Conservation (phyloP, 2,113 vertebrate genomes). For the Gallinago paraguaiae region DNA sequence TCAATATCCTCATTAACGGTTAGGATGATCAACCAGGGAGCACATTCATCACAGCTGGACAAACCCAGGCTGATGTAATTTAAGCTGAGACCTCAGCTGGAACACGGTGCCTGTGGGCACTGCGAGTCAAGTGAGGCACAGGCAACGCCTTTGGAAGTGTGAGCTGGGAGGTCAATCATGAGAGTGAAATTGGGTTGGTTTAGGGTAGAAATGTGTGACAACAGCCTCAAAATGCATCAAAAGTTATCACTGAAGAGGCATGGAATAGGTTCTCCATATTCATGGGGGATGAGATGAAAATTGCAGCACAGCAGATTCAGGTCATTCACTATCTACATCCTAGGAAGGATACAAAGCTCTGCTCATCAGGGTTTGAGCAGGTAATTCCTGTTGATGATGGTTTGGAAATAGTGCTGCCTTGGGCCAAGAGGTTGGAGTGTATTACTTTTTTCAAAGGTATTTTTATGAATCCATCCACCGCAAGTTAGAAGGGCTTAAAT, state of each 20-base stretch:
- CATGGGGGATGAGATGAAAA: neutral
- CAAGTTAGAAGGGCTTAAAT: neutral
- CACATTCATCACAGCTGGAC: neutral
- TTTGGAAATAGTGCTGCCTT: neutral
- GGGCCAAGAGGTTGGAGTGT: neutral
- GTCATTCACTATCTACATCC: neutral
- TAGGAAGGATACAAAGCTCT: neutral
- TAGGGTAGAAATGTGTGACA: neutral
- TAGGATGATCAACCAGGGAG: neutral
- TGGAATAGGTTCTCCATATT: neutral
- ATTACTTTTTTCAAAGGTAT: neutral
- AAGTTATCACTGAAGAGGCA: neutral
- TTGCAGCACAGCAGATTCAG: neutral
- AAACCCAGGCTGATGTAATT: neutral
- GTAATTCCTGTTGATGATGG: neutral
- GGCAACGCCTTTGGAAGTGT: neutral
- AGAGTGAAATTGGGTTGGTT: neutral
- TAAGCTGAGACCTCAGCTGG: neutral
- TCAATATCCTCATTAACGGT: neutral
- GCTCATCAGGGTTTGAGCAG: neutral
- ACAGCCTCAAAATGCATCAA: neutral
- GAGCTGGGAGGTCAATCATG: neutral
- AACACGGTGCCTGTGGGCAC: rapidly evolving
- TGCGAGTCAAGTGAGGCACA: neutral
- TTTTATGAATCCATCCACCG: neutral